These are phyloP conservation scores for Xanthia icteritia DNA, from an alignment of 2,888 invertebrate species.

Conservation along the genomic window DNA sequence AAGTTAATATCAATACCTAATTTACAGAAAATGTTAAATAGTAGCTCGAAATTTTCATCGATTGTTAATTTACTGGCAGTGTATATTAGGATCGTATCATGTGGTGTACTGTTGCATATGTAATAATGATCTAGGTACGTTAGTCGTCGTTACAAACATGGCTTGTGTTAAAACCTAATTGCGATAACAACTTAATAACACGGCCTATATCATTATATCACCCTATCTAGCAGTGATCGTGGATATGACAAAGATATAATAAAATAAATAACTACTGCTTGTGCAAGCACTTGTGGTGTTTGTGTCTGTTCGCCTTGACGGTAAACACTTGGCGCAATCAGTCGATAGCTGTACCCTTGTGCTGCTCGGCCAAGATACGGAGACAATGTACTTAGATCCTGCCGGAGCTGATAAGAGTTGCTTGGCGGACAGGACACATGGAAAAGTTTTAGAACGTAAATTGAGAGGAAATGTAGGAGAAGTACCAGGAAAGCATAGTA, in stretches of 20 bases:
- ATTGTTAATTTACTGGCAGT: neutral
- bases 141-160: constrained; percentile 1
- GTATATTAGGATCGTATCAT: neutral
- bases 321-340: constrained; percentile 64
- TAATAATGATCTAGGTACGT: neutral
- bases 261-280: constrained; percentile 51
- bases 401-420: constrained; percentile 46
- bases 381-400: constrained; percentile 63
- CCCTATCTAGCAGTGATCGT: constrained; percentile 15
- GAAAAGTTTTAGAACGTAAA: constrained; percentile 28
- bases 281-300: constrained; percentile 58
- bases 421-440: constrained; percentile 28
- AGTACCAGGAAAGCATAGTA: constrained; percentile 9
- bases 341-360: constrained; percentile 66
- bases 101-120: neutral
- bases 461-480: neutral
- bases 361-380: constrained; percentile 46
- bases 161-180: constrained; percentile 1
- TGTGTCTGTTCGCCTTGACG: constrained; percentile 54
- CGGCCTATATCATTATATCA: constrained; percentile 6
- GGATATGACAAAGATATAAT: constrained; percentile 30
- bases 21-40: neutral
- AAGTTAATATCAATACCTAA: neutral
- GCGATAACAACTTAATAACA: constrained; percentile 23
- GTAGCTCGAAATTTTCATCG: neutral